phyloP scores from a whole-genome alignment of 2,888 invertebrate species.

The Achlya flavicornis region DNA sequence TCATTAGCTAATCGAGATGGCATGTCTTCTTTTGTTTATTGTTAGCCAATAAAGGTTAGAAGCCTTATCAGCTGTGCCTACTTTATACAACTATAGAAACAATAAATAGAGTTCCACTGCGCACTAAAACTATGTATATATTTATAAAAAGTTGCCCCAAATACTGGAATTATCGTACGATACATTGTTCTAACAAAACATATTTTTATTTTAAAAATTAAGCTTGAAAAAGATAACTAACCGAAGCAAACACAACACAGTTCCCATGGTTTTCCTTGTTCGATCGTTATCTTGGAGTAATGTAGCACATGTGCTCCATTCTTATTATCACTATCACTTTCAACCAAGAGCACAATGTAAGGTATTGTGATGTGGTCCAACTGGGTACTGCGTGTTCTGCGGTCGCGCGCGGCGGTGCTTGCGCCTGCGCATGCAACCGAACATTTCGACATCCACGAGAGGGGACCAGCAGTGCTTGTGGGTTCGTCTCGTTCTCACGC shows the following conservation, averaged over 20 bases:
- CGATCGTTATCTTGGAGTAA: conserved; percentile 42
- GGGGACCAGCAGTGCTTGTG: conserved; percentile 52
- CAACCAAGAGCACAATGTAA: conserved; percentile 49
- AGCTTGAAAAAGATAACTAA: conserved; percentile 28
- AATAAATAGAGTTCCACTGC: too few relatives aligned
- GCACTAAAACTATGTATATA: too few relatives aligned
- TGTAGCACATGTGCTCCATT: conserved; percentile 51
- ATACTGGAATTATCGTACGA: neutral
- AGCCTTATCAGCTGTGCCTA: too few relatives aligned
- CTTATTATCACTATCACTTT: conserved; percentile 73
- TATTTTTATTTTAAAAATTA: neutral
- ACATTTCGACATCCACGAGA: conserved; percentile 71
- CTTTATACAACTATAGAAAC: too few relatives aligned
- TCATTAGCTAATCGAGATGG: conserved; percentile 9
- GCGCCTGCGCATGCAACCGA: conserved; percentile 66
- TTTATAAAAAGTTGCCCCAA: too few relatives aligned
- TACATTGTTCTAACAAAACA: neutral
- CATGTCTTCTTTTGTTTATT: neutral
- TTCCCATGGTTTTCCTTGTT: conserved; percentile 15
- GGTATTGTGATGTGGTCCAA: conserved; percentile 59
- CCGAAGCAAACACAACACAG: conserved; percentile 37
- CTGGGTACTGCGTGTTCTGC: conserved; percentile 56
- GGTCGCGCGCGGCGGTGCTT: conserved; percentile 46
- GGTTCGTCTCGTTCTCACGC: conserved; percentile 60
- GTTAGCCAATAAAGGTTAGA: neutral